Conservation (phyloP, 2,888 invertebrate genomes). For the Microplitis manilae region DNA sequence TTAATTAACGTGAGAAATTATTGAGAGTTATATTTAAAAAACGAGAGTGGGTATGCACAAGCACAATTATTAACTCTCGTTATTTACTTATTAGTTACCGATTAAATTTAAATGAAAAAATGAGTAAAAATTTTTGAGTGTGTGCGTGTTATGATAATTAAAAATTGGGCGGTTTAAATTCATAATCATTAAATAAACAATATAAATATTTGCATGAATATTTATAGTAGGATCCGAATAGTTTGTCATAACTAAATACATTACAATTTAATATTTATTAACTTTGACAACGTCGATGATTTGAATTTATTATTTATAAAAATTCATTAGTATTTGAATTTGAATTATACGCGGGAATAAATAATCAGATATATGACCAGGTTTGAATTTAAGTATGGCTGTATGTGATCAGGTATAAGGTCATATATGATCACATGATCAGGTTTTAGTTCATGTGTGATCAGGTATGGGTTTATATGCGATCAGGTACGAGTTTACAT, state of each 20-base stretch:
- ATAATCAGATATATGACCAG: no score
- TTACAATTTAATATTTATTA: neutral
- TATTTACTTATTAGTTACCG: neutral
- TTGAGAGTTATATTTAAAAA: neutral
- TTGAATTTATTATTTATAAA: neutral
- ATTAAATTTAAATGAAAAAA: constrained; percentile 5
- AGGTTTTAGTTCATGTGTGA: no score
- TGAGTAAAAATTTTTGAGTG: neutral
- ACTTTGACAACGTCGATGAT: neutral
- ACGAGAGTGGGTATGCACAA: neutral
- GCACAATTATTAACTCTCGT: neutral
- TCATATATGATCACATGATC: no score
- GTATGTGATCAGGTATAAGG: no score
- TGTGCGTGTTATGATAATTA: neutral
- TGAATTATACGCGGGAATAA: no score
- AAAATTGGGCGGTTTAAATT: neutral
- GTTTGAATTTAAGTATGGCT: no score
- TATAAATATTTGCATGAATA: neutral
- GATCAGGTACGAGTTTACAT: no score
- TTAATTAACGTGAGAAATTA: neutral
- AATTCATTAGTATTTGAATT: neutral
- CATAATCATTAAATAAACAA: neutral
- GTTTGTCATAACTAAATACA: neutral
- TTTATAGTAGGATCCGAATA: neutral
- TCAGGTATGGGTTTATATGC: no score